Conservation (phyloP, 2,797 vertebrate genomes). For the Microctenopoma stevenorrisi region DNA sequence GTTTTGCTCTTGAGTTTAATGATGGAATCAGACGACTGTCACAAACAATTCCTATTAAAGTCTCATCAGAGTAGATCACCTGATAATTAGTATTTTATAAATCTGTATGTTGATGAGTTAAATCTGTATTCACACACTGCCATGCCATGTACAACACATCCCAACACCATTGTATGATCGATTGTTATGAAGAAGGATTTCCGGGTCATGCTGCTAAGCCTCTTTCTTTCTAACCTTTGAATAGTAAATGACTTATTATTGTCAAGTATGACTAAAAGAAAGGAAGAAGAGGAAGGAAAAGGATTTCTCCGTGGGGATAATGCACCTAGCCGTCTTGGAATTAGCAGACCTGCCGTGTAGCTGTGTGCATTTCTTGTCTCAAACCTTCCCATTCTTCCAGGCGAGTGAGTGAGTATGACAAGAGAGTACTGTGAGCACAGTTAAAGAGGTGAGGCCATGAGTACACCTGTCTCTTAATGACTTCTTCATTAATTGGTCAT, state of each 20-base stretch:
- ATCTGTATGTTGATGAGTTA: neutral
- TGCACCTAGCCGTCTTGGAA: neutral
- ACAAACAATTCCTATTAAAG: neutral
- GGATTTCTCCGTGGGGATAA: constrained; percentile 1
- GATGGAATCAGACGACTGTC: neutral
- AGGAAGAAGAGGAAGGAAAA: constrained; percentile 19
- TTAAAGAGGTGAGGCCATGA: neutral
- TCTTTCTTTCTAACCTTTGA: too few species aligned
- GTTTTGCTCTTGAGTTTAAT: neutral
- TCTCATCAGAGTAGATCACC: neutral
- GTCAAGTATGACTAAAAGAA: neutral
- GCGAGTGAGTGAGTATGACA: neutral
- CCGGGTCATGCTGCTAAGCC: too few species aligned
- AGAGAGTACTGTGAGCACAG: neutral
- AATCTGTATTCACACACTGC: too few species aligned
- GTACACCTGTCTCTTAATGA: constrained; percentile 5
- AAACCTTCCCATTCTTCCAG: constrained; percentile 1
- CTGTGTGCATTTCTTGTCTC: constrained; percentile 1
- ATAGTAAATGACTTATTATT: too few species aligned
- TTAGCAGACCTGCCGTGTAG: neutral
- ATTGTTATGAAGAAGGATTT: too few species aligned
- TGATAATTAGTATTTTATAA: neutral
- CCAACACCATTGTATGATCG: too few species aligned
- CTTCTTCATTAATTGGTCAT: constrained; percentile 11
- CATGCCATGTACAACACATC: too few species aligned